A percentile compares a stretch with the other conserved stretches of the same genome.
phyloP scores from a whole-genome alignment of 92 coral and sea anemone genomes.

The Pocillopora grandis region DNA sequence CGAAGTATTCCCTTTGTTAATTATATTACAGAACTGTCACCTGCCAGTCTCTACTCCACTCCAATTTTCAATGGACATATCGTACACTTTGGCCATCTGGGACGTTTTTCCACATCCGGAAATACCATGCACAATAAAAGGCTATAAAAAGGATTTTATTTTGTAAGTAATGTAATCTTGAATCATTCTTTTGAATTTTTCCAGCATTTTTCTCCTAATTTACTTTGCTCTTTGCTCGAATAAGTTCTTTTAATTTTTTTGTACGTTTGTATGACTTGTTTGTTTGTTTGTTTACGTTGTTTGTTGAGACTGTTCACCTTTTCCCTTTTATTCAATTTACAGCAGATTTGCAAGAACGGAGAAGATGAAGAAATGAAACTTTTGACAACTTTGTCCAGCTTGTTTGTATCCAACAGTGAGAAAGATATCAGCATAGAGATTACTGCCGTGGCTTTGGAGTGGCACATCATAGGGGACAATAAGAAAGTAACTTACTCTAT shows the following conservation, averaged over 20 bases:
- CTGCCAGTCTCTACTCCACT: constrained; percentile 60
- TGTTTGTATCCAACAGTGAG: constrained; percentile 19
- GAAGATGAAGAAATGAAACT: background rate
- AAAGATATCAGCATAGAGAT: constrained; percentile 19
- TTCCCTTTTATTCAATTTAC: background rate
- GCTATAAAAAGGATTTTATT: constrained; percentile 2
- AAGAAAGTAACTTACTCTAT: background rate
- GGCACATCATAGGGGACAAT: constrained; percentile 12
- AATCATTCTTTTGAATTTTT: too few relatives aligned
- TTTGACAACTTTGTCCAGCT: constrained; percentile 4
- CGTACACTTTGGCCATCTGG: constrained; percentile 58
- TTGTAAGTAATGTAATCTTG: too few relatives aligned
- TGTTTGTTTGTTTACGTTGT: too few relatives aligned
- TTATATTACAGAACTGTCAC: background rate
- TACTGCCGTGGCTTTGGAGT: background rate
- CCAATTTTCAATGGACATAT: constrained; percentile 53
- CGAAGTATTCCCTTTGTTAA: background rate
- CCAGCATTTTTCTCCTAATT: too few relatives aligned
- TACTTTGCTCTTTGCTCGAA: too few relatives aligned
- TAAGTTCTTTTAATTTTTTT: too few relatives aligned
- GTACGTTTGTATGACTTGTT: too few relatives aligned
- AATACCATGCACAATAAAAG: constrained; percentile 58
- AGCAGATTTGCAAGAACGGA: constrained; percentile 14
- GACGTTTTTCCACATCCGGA: constrained; percentile 78
- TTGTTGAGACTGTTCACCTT: background rate